A percentile compares a stretch with the other conserved stretches of the same genome.
phyloP scores from a whole-genome alignment of 2,113 vertebrate species.

The Oenanthe oenanthe region DNA sequence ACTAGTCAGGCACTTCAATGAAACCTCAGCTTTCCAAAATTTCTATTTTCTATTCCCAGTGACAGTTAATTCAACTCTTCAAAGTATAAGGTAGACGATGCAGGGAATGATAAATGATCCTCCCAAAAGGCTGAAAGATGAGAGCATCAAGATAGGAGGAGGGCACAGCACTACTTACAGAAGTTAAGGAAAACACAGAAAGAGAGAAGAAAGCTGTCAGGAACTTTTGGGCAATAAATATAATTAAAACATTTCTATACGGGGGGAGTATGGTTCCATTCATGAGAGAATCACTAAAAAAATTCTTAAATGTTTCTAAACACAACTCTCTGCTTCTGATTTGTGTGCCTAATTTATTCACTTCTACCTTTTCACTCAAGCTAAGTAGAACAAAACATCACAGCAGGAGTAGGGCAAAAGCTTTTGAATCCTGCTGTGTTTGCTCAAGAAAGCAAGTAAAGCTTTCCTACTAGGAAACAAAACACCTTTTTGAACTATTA shows the following conservation, averaged over 20 bases:
- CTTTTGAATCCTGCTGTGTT: slow-evolving; percentile 71
- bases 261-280: not conserved
- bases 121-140: slow-evolving; percentile 79
- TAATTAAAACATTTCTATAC: not conserved
- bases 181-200: slow-evolving; percentile 58
- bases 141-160: slow-evolving; percentile 72
- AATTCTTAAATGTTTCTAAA: not conserved
- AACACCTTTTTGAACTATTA: slow-evolving; percentile 56
- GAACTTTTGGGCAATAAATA: slow-evolving; percentile 41
- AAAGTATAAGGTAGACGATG: slow-evolving; percentile 82
- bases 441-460: slow-evolving; percentile 63
- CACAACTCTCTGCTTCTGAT: slow-evolving; percentile 4
- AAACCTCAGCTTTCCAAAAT: slow-evolving; percentile 41
- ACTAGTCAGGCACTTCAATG: slow-evolving; percentile 19
- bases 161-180: slow-evolving; percentile 39
- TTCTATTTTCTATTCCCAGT: slow-evolving; percentile 73
- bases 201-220: slow-evolving; percentile 45
- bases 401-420: slow-evolving; percentile 72
- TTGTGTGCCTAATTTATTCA: slow-evolving; percentile 64
- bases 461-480: slow-evolving; percentile 67
- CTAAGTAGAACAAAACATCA: slow-evolving; percentile 67
- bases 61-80: slow-evolving; percentile 86
- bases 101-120: slow-evolving; percentile 84
- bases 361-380: slow-evolving; percentile 44
- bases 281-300: not conserved